Conservation (phyloP, 2,888 invertebrate species). For the Eilema griseolum region DNA sequence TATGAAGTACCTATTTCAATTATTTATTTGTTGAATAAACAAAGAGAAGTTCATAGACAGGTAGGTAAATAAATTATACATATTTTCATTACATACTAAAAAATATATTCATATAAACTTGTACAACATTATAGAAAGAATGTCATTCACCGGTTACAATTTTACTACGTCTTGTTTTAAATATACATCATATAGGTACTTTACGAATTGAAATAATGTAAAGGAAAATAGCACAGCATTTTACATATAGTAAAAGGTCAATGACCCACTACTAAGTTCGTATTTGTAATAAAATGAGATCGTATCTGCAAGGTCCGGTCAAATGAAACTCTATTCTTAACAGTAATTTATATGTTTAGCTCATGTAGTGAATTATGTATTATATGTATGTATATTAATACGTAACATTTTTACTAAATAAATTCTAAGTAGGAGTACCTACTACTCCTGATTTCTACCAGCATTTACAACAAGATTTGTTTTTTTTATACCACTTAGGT, state of each 20-base stretch:
- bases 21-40: neutral
- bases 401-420: neutral
- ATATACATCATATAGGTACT: neutral
- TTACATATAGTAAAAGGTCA: neutral
- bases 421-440: too few species aligned
- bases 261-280: conserved; percentile 6
- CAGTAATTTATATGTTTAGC: neutral
- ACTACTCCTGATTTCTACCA: neutral
- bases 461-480: neutral
- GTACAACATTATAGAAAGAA: neutral
- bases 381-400: too few species aligned
- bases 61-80: neutral
- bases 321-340: neutral
- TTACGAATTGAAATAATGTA: neutral
- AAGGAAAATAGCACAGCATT: neutral
- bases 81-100: neutral
- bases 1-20: neutral
- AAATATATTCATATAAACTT: neutral
- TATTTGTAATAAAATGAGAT: neutral
- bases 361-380: neutral
- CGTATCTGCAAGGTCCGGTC: neutral
- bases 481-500: too few species aligned
- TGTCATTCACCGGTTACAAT: neutral
- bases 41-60: neutral
- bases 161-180: neutral